Conservation (phyloP, 2,113 vertebrate species). For the Pica pica region DNA sequence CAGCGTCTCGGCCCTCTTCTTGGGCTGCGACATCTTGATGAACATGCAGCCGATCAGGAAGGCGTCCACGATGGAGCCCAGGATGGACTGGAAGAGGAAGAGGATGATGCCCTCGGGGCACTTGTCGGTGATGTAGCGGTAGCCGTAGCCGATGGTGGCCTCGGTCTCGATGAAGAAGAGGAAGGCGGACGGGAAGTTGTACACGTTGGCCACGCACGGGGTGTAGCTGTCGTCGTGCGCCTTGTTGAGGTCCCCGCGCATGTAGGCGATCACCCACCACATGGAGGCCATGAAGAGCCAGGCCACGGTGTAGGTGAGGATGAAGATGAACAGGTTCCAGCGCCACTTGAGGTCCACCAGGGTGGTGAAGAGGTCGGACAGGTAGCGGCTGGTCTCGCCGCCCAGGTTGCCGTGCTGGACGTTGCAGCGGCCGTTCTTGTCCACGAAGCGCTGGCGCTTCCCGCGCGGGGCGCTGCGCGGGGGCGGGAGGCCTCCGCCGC, state of each 20-base stretch:
- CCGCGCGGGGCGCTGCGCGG: conserved; percentile 73
- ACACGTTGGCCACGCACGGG: conserved; percentile 97
- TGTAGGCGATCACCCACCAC: conserved; percentile 99
- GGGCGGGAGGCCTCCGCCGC: conserved; percentile 81
- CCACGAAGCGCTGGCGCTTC: conserved; percentile 97
- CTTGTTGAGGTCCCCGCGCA: conserved; percentile 90
- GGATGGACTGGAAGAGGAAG: conserved; percentile 97
- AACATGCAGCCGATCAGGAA: conserved; percentile 99
- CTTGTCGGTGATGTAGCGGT: conserved; percentile 94
- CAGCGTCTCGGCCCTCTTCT: conserved; percentile 95
- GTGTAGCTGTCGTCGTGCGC: conserved; percentile 94
- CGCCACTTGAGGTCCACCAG: conserved; percentile 99
- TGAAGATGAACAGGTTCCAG: conserved; percentile 98
- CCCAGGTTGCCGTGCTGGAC: conserved; percentile 98
- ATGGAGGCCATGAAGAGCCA: conserved; percentile 99
- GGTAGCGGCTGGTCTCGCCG: conserved; percentile 94
- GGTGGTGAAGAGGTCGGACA: conserved; percentile 97
- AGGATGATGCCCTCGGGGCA: conserved; percentile 98
- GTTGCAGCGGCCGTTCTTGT: conserved; percentile 99
- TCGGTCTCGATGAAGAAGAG: conserved; percentile 99
- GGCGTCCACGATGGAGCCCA: conserved; percentile 96
- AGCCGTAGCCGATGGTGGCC: conserved; percentile 96
- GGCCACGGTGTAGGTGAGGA: conserved; percentile 97
- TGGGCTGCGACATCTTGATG: conserved; percentile 99
- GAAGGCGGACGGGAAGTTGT: conserved; percentile 98